phyloP scores from a whole-genome alignment of 2,888 invertebrate genomes.

The Thalpophila matura region DNA sequence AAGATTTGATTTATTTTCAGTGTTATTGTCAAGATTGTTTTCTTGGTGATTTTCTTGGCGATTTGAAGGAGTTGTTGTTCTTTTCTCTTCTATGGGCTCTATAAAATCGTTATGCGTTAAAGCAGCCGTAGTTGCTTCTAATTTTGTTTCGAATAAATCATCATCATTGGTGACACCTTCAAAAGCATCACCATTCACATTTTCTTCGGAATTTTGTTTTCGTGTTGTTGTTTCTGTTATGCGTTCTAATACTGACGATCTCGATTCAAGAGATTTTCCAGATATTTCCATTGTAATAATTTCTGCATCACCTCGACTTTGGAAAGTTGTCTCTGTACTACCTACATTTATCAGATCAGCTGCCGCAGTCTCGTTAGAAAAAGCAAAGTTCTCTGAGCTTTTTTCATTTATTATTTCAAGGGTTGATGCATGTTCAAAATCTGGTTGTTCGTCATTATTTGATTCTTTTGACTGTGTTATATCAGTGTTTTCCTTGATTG shows the following conservation, averaged over 20 bases:
- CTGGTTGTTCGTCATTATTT: not conserved
- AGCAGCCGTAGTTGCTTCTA: slow-evolving; percentile 27
- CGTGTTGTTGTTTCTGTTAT: slow-evolving; percentile 20
- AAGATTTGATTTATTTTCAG: slow-evolving; percentile 15
- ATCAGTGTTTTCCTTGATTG: not conserved
- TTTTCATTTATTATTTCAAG: slow-evolving; percentile 66
- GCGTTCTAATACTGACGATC: slow-evolving; percentile 66
- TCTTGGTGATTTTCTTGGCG: not conserved
- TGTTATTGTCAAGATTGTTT: not conserved
- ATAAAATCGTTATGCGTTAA: slow-evolving; percentile 1
- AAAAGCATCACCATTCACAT: not conserved
- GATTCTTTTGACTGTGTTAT: not conserved
- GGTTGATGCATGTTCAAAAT: slow-evolving; percentile 70
- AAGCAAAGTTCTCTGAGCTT: slow-evolving; percentile 61
- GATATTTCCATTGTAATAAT: slow-evolving; percentile 59
- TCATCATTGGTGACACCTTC: not conserved
- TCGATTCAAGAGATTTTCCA: slow-evolving; percentile 67
- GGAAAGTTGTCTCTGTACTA: slow-evolving; percentile 13
- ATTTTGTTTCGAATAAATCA: not conserved
- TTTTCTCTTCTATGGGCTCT: not conserved
- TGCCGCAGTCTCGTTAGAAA: slow-evolving; percentile 66
- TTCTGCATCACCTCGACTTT: slow-evolving; percentile 62
- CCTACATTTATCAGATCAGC: slow-evolving; percentile 58
- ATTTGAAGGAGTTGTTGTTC: slow-evolving; percentile 22
- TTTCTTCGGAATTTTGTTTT: not conserved